Conservation (phyloP, 2,113 vertebrate species). For the Misgurnus anguillicaudatus region DNA sequence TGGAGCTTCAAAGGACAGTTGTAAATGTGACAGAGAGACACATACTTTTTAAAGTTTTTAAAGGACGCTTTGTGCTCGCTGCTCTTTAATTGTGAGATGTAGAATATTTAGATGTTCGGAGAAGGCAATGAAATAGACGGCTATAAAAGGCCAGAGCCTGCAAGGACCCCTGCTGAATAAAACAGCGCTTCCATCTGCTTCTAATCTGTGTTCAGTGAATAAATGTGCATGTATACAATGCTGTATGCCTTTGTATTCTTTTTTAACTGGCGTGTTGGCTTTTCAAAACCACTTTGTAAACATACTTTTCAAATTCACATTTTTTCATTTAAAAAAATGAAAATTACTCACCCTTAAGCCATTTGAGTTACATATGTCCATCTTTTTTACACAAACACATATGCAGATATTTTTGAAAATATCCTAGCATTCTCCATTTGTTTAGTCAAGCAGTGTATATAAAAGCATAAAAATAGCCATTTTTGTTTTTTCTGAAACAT, state of each 20-base stretch:
- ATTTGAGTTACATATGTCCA: too few species aligned
- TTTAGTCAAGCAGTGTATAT: background rate
- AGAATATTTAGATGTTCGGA: slow-evolving; percentile 21
- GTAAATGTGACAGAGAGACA: slow-evolving; percentile 18
- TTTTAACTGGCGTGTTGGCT: background rate
- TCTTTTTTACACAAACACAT: too few species aligned
- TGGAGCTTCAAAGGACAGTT: slow-evolving; percentile 38
- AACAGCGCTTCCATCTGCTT: slow-evolving; percentile 43
- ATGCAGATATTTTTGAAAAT: too few species aligned
- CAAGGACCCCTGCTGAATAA: slow-evolving; percentile 32
- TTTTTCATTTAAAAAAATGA: too few species aligned
- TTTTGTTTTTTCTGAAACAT: background rate
- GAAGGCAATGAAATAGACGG: slow-evolving; percentile 4
- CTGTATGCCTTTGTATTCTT: slow-evolving; percentile 16
- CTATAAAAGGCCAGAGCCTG: slow-evolving; percentile 29
- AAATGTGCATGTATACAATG: background rate
- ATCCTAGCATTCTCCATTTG: background rate
- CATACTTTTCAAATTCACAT: background rate
- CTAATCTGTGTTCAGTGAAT: slow-evolving; percentile 30
- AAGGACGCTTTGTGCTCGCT: background rate
- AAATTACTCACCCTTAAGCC: too few species aligned
- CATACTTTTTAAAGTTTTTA: background rate
- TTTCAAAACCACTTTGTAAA: slow-evolving; percentile 6
- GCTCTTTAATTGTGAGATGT: slow-evolving; percentile 28
- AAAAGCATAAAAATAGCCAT: too few species aligned